A percentile compares a stretch with the other conserved stretches of the same genome.
phyloP scores from a whole-genome alignment of 2,888 invertebrate species.

The Ametastegia equiseti region DNA sequence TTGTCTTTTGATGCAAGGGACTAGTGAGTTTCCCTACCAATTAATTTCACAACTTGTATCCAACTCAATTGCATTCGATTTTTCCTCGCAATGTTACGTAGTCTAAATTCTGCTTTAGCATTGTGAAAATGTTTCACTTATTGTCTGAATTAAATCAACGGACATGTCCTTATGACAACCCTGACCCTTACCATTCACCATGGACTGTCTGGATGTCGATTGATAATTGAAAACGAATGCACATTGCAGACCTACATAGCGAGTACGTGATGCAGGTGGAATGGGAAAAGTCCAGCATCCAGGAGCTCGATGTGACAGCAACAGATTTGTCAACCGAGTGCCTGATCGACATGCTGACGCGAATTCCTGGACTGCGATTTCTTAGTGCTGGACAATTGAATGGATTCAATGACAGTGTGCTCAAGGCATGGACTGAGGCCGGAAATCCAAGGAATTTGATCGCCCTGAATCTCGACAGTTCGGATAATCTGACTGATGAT shows the following conservation, averaged over 20 bases:
- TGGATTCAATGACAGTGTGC: constrained; percentile 96
- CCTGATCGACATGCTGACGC: constrained; percentile 92
- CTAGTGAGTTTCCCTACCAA: constrained; percentile 81
- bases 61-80: neutral
- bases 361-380: constrained; percentile 91
- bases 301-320: constrained; percentile 97
- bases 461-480: constrained; percentile 95
- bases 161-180: neutral
- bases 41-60: neutral
- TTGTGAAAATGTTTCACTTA: too few relatives aligned
- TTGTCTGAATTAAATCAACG: neutral
- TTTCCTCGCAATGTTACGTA: neutral
- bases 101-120: too few relatives aligned
- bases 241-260: constrained; percentile 87
- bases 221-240: constrained; percentile 34
- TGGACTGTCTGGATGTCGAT: too few relatives aligned
- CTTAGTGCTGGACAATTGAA: constrained; percentile 98
- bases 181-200: too few relatives aligned
- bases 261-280: constrained; percentile 97
- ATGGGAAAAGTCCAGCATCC: constrained; percentile 97
- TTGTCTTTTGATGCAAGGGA: constrained; percentile 97
- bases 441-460: constrained; percentile 88
- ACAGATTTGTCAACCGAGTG: constrained; percentile 97
- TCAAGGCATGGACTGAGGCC: constrained; percentile 93
- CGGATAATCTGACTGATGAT: constrained; percentile 96